phyloP scores from a whole-genome alignment of 1,140 invertebrate genomes.

The Eciton burchellii region DNA sequence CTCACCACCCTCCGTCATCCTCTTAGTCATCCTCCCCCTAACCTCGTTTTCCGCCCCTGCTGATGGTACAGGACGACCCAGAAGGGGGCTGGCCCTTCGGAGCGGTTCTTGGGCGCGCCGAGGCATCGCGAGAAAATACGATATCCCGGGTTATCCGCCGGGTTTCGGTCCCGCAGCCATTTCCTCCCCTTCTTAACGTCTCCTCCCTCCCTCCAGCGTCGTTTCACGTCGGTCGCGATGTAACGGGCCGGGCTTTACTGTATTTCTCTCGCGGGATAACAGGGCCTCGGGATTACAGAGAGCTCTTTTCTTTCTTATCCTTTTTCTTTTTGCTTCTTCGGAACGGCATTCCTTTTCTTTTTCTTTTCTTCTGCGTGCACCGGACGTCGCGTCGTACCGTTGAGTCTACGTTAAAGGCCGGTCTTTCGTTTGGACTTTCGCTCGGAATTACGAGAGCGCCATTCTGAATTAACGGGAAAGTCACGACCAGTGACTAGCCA shows the following conservation, averaged over 20 bases:
- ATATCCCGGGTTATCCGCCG: conserved; percentile 62
- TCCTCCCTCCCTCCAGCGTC: conserved; percentile 50
- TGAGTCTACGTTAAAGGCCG: not conserved
- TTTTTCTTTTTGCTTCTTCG: conserved; percentile 18
- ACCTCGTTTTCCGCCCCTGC: conserved; percentile 65
- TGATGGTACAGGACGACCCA: conserved; percentile 55
- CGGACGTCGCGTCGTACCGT: not conserved
- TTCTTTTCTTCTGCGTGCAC: too few species aligned
- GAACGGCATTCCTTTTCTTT: not conserved
- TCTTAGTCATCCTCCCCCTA: conserved; percentile 75
- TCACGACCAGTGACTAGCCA: conserved; percentile 26
- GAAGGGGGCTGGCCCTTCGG: conserved; percentile 20
- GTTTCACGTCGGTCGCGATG: conserved; percentile 64
- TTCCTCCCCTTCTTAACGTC: conserved; percentile 35
- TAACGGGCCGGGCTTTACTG: conserved; percentile 24
- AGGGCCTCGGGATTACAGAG: conserved; percentile 17
- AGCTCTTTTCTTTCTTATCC: not conserved
- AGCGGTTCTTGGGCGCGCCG: conserved; percentile 7
- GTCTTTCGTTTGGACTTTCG: conserved; percentile 5
- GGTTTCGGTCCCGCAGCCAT: conserved; percentile 40
- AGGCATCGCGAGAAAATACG: conserved; percentile 68
- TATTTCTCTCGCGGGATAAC: conserved; percentile 21
- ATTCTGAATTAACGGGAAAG: conserved; percentile 36
- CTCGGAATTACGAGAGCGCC: conserved; percentile 25
- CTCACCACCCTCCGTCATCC: conserved; percentile 57